Evolutionary conservation across 2,113 vertebrate species (phyloP), one percentile per base, ranked within the genome.

Genomic region (Romanogobio albipinnatus): DNA sequence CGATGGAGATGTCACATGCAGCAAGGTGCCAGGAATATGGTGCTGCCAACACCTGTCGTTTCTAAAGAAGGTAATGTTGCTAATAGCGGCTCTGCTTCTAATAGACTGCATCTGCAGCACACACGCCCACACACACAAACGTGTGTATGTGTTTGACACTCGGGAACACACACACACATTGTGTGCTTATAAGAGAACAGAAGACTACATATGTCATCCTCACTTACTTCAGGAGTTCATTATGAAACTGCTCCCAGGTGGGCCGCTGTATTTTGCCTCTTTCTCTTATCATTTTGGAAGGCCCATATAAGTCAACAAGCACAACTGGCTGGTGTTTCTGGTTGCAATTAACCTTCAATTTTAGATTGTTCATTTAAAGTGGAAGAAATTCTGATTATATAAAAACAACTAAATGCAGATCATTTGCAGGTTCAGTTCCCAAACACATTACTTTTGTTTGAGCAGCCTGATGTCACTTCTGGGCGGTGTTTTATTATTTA

Each of bases 311-410:
- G 88, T 93, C 91, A 94, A 85, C 93, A 80, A 90, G 90, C 91
- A 91, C 91, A 92, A 94, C 92, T 93, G 94, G 91, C 92, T 94
- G 93, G 94, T 93, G 93, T 94, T 93, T 93, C 83, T 92, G 91
- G 89, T 91, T 93, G 89, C 92, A 94, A 93, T 93, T 95, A 95
- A 95, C 94, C 93, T 94, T 92, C 85, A 88, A 90, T 93, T 94
- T 7, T 39, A 5, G 39, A 39, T 39, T 39, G 39, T 66, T 66
- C 6, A 66, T 36, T 33, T 66, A 26, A 26, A 61, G 59, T 26
- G n/a, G 24, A 26, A 61, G n/a, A 9, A 58, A 59, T 59, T 59
- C n/a, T 3, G 45, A 47, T 59, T 59, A 29, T 7, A 62, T 62
- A 2, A 62, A 26, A 62, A 29, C 24, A 62, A 26, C 4, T 26